Evolutionary conservation across 2,113 vertebrate species (phyloP).

Genomic region (Taurulus bubalis): DNA sequence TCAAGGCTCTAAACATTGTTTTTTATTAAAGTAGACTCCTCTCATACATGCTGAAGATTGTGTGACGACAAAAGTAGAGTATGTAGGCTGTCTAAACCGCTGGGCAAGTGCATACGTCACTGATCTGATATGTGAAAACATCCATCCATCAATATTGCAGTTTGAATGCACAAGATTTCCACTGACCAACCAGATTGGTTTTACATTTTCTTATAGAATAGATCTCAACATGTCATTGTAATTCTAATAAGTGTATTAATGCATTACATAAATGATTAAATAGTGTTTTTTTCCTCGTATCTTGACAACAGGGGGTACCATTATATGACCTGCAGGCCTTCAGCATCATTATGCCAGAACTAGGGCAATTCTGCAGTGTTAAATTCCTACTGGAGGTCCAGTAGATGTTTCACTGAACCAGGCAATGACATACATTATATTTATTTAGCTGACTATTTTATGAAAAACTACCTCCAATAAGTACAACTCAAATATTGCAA

Average conservation of each 20-base stretch:
- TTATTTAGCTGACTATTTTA: background rate
- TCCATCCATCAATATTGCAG: background rate
- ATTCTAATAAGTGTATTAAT: background rate
- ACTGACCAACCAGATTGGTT: background rate
- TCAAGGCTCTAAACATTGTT: constrained; percentile 22
- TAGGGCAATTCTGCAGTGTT: constrained; percentile 19
- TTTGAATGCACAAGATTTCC: background rate
- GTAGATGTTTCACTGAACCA: background rate
- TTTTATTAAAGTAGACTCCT: constrained; percentile 5
- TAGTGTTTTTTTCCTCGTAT: background rate
- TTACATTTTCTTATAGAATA: background rate
- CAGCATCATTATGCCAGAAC: constrained; percentile 1
- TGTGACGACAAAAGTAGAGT: background rate
- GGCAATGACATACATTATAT: constrained; percentile 1
- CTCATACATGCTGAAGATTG: background rate
- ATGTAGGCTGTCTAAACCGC: constrained; percentile 12
- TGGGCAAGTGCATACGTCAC: background rate
- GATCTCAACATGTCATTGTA: background rate
- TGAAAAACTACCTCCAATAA: background rate
- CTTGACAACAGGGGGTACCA: background rate
- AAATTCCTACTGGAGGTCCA: constrained; percentile 7
- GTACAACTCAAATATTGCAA: background rate
- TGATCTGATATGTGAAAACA: constrained; percentile 22
- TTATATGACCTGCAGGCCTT: constrained; percentile 9
- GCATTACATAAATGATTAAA: background rate